Conservation (phyloP, 1,140 invertebrate genomes). For the Bombus impatiens region DNA sequence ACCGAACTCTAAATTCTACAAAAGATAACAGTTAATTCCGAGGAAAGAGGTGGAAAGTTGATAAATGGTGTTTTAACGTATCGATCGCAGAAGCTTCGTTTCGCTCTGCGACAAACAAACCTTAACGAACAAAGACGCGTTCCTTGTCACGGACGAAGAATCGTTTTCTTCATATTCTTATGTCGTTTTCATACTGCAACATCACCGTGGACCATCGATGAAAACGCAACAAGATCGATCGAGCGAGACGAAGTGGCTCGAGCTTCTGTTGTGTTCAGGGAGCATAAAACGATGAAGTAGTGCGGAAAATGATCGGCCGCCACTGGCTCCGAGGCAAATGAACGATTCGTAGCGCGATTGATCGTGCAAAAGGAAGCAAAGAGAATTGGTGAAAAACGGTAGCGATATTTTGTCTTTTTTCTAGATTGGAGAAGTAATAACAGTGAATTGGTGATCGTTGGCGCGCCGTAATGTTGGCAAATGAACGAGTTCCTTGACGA, state of each 20-base stretch:
- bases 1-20: no score
- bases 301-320: neutral
- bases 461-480: no score
- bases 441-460: neutral
- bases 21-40: no score
- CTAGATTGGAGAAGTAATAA: neutral
- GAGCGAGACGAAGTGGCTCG: neutral
- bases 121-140: no score
- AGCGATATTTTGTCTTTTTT: neutral
- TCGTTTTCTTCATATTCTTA: neutral
- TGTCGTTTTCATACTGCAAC: neutral
- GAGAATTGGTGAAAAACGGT: neutral
- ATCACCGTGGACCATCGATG: neutral
- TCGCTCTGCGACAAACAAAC: neutral
- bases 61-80: neutral
- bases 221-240: neutral
- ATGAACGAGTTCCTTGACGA: no score
- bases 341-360: neutral
- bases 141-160: neutral
- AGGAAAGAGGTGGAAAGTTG: no score
- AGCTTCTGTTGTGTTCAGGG: neutral
- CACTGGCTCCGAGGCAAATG: neutral
- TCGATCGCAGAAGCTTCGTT: neutral
- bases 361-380: neutral
- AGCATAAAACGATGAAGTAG: neutral